A percentile compares a stretch with the other conserved stretches of the same genome.
phyloP scores from a whole-genome alignment of 2,113 vertebrate species.

The Delphinapterus leucas region DNA sequence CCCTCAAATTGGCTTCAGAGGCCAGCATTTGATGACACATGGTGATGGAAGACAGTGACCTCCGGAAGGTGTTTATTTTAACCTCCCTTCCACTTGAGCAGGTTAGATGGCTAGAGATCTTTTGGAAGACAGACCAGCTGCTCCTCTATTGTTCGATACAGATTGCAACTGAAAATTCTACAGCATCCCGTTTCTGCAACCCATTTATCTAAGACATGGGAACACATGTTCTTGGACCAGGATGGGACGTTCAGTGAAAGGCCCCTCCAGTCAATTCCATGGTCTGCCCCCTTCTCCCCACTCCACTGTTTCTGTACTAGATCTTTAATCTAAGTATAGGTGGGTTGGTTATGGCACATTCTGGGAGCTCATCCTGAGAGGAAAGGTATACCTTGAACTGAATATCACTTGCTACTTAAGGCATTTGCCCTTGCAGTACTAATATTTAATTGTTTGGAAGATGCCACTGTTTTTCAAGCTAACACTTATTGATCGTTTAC shows the following conservation, averaged over 20 bases:
- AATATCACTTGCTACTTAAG: background rate
- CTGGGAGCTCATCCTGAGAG: background rate
- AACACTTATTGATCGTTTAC: background rate
- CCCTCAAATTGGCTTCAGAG: background rate
- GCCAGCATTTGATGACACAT: background rate
- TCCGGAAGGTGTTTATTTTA: background rate
- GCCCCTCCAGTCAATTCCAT: background rate
- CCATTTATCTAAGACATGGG: background rate
- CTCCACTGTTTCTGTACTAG: background rate
- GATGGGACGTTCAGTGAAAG: background rate
- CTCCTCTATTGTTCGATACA: background rate
- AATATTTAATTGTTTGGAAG: background rate
- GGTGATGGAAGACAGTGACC: background rate
- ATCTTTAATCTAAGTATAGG: background rate
- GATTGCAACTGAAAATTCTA: background rate
- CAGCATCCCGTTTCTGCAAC: background rate
- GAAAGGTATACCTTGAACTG: background rate
- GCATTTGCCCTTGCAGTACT: background rate
- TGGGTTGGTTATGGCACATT: background rate
- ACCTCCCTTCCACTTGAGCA: background rate
- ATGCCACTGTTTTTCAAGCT: background rate
- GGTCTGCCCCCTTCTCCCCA: background rate
- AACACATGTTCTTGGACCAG: background rate
- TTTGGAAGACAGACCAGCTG: background rate
- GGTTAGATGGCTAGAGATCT: background rate